Evolutionary conservation across 1,140 invertebrate species (phyloP).

Genomic region (Tetragonula clypearis): DNA sequence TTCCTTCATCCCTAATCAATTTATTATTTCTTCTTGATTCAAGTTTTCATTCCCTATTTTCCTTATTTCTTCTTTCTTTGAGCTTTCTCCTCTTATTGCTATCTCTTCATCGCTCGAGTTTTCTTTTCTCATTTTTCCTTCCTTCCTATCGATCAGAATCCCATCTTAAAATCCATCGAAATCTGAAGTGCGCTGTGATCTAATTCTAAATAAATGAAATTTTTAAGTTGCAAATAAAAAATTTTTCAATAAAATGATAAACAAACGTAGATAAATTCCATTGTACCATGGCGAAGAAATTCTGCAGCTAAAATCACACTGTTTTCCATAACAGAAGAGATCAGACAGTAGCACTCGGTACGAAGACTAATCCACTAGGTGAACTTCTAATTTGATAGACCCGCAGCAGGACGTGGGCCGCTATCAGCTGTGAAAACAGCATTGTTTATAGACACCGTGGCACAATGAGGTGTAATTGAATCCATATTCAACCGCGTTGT

Average conservation of each 20-base stretch:
- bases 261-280: background rate
- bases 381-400: background rate
- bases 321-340: background rate
- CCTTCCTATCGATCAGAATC: background rate
- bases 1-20: background rate
- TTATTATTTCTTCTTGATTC: too few relatives aligned
- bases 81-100: too few relatives aligned
- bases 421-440: conserved; percentile 80
- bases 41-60: too few relatives aligned
- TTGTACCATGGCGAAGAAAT: background rate
- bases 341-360: background rate
- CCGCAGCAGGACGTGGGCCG: conserved; percentile 50
- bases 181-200: background rate
- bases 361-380: background rate
- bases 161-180: background rate
- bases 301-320: background rate
- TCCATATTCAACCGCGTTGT: conserved; percentile 69
- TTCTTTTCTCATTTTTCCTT: background rate
- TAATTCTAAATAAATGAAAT: background rate
- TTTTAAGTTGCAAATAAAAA: background rate
- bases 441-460: conserved; percentile 78
- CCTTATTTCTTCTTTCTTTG: background rate
- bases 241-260: background rate
- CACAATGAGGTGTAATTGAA: conserved; percentile 81
- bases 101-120: background rate